Evolutionary conservation across 2,113 vertebrate species (phyloP), one percentile per base, ranked within the genome.

Genomic region (Alethe castanea): DNA sequence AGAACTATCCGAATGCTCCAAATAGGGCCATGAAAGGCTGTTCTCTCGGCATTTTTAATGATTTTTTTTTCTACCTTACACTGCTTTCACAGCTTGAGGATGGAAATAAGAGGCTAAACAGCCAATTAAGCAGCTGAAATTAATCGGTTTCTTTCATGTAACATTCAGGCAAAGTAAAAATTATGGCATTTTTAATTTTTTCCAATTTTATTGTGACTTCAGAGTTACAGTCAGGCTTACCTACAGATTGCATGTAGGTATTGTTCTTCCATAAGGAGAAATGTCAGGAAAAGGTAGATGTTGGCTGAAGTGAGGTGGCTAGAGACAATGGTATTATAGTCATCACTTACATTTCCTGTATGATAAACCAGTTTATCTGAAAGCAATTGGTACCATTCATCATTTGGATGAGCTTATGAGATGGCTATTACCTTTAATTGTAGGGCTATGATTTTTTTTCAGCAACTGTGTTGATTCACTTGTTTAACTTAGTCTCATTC

Each of bases 321-420:
- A 6, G 10, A 64, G 31, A 65, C 56, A 74, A 33, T 64, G 56
- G 12, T 36, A 35, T 44, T 60, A 16, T 11, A 78, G 48, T 73
- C 52, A 38, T 86, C 11, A 4, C 12, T 62, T 94, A 26, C 1
- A 8, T 69, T 89, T 91, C 77, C 52, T 89, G 65, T 62, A 15
- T 86, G 88, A 74, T 94, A 80, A 95, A 86, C 69, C 29, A 65
- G 69, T 78, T 93, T 88, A 78, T 92, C 65, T 71, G 64, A 95
- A 81, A 78, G 19, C 69, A 81, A 0, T 60, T 71, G 73, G 7
- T 67, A 44, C n/a, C 44, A 25, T 48, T 33, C 60, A 69, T 83
- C 36, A 38, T 78, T 74, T 1, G 1, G 22, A 38, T 59, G 71
- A 90, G 19, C 47, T 67, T 66, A 56, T 35, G 44, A 59, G 24